These are phyloP conservation scores for Laspeyria flexula DNA, from an alignment of 2,888 invertebrate species.

Conservation along the genomic window DNA sequence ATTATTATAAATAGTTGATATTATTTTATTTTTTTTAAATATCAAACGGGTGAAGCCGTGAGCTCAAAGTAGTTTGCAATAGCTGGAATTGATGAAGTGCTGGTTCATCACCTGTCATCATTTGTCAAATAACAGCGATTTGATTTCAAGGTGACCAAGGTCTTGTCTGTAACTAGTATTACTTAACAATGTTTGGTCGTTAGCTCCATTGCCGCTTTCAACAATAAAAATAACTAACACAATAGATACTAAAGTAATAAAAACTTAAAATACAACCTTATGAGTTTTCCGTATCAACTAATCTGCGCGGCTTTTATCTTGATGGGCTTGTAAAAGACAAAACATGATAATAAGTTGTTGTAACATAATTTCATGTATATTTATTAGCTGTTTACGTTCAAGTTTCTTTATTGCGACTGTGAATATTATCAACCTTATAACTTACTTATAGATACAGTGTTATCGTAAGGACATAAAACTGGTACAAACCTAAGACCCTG, in stretches of 20 bases:
- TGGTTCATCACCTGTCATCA: no score
- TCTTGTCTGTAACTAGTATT: no score
- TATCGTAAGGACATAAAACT: slow-evolving; percentile 76
- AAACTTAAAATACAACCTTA: slow-evolving; percentile 5
- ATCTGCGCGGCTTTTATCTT: slow-evolving; percentile 47
- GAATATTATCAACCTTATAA: slow-evolving; percentile 77
- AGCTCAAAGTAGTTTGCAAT: no score
- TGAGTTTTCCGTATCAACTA: slow-evolving; percentile 25
- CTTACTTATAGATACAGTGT: slow-evolving; percentile 65
- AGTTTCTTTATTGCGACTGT: slow-evolving; percentile 58
- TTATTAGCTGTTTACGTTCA: slow-evolving; percentile 58
- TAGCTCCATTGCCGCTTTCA: no score
- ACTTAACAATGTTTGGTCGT: no score
- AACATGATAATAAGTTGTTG: slow-evolving; percentile 55
- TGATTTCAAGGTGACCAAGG: no score
- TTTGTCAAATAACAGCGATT: no score
- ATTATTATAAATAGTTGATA: no score
- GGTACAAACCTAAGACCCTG: slow-evolving; percentile 66
- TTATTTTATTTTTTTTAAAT: no score
- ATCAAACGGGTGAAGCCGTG: no score
- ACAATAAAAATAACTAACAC: no score
- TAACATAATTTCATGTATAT: slow-evolving; percentile 59
- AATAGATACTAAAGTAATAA: not conserved
- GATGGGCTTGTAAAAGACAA: slow-evolving; percentile 56
- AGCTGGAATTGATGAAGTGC: no score